These are phyloP conservation scores for Tuberolachnus salignus DNA, from an alignment of 2,888 invertebrate genomes.

Conservation along the genomic window DNA sequence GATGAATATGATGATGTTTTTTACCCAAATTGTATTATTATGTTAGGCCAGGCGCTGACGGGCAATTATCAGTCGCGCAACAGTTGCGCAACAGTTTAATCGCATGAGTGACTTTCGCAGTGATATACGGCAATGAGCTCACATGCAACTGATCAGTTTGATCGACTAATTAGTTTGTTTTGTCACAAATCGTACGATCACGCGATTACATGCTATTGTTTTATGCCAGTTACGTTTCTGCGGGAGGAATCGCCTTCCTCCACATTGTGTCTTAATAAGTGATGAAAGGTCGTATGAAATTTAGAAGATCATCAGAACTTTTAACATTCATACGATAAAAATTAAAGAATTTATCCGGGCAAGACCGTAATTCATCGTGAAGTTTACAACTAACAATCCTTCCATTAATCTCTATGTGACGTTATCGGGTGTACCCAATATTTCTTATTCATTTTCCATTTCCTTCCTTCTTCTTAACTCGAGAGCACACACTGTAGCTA, in stretches of 20 bases:
- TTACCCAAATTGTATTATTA: too few species aligned
- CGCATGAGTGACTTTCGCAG: background rate
- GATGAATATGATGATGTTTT: too few species aligned
- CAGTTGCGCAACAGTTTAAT: background rate
- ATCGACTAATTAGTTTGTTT: slow-evolving; percentile 22
- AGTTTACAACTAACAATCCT: slow-evolving; percentile 29
- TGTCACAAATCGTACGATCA: background rate
- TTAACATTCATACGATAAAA: slow-evolving; percentile 24
- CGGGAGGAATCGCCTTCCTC: slow-evolving; percentile 14
- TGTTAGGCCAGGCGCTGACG: background rate
- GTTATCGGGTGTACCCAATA: background rate
- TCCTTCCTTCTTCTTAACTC: slow-evolving; percentile 4
- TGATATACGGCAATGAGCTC: background rate
- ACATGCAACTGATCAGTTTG: slow-evolving; percentile 16
- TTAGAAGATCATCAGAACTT: slow-evolving; percentile 13
- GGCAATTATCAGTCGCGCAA: background rate
- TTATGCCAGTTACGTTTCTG: background rate
- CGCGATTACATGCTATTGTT: slow-evolving; percentile 20
- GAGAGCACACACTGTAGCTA: slow-evolving; percentile 12
- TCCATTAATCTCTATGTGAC: background rate
- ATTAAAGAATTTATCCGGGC: slow-evolving; percentile 16
- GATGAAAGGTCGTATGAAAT: slow-evolving; percentile 23
- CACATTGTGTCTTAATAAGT: slow-evolving; percentile 9
- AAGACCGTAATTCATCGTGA: slow-evolving; percentile 14
- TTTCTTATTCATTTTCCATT: too few species aligned